Base-by-base conservation (phyloP, 2,888 invertebrate genomes). In the Copidosoma aretas region DNA sequence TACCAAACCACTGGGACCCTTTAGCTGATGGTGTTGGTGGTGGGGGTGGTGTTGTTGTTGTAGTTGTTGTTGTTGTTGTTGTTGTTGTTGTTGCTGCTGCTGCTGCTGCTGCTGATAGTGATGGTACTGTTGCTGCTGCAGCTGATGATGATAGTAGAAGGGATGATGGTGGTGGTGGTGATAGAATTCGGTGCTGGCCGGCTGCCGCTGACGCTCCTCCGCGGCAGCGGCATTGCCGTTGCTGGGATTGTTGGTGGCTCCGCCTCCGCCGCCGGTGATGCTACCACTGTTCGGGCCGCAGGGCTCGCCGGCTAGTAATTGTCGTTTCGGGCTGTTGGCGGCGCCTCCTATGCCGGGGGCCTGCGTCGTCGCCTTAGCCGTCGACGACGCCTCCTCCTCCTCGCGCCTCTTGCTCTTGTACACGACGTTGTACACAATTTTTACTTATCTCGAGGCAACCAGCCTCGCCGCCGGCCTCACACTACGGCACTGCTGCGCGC, bases 381-480 rank as follows among this genome's bases (percentile, higher is more conserved):
- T 67, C 68, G 71, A 68, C 71, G 71, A 65, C 71, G 71, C 71
- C 68, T 71, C 71, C 71, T 71, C 71, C 66, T 71, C 71, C 71
- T 68, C 71, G 71, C 71, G 71, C 71, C 71, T 71, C 71, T 71
- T 71, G 71, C 71, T 71, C 71, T 71, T 71, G 68, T 71, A 71
- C 60, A 71, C 71, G 71, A 71, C 71, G 71, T 71, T 71, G 71
- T 71, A 71, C 71, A 71, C 71, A 71, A 71, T 71, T 71, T 71
- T 71, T 71, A 71, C 71, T 67, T 67, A 71, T 60, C 70, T 59
- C 53, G 25, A 41, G 70, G 64, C 54, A 59, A 70, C 56, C 60
- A 39, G 32, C 60, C 32, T 46, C 39, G 46, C 41, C 32, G 14
- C 51, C 19, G 43, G 60, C 51, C 54, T 54, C 24, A 2, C 24